Evolutionary conservation across 37 sponge, comb jelly and placozoan genomes (phyloP).

Genomic region (Oopsacas minuta): DNA sequence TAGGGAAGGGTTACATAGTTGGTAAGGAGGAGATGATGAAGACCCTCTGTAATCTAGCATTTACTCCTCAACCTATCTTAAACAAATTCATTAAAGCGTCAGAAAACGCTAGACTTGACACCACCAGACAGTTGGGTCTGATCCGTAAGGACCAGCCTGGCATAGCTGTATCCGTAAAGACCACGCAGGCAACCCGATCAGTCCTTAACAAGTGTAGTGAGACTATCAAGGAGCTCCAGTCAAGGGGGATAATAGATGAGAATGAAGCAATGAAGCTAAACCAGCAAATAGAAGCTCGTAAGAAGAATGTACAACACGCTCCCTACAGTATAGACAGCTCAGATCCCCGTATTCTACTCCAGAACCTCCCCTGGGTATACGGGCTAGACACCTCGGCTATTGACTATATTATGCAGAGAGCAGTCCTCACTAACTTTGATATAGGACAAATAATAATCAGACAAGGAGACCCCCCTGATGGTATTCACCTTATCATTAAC

Average conservation of each 20-base stretch:
- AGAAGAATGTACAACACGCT: slow-evolving; percentile 52
- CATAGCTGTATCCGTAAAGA: slow-evolving; percentile 67
- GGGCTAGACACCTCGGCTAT: slow-evolving; percentile 33
- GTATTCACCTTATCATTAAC: slow-evolving; percentile 56
- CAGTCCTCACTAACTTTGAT: slow-evolving; percentile 38
- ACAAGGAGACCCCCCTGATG: slow-evolving; percentile 27
- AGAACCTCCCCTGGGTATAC: slow-evolving; percentile 53
- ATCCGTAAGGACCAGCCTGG: slow-evolving; percentile 56
- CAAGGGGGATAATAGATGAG: slow-evolving; percentile 59
- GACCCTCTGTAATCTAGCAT: slow-evolving; percentile 47
- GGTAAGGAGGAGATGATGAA: slow-evolving; percentile 72
- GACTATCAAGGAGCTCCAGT: slow-evolving; percentile 33
- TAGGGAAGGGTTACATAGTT: slow-evolving; percentile 70
- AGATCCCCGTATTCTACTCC: slow-evolving; percentile 38
- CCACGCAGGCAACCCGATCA: slow-evolving; percentile 61
- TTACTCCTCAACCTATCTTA: slow-evolving; percentile 37
- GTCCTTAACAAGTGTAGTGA: slow-evolving; percentile 63
- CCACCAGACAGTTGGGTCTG: slow-evolving; percentile 49
- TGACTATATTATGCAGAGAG: slow-evolving; percentile 19
- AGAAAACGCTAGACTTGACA: slow-evolving; percentile 34
- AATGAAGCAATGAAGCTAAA: slow-evolving; percentile 43
- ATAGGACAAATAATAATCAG: slow-evolving; percentile 36
- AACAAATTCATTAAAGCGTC: slow-evolving; percentile 21
- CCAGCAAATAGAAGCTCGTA: slow-evolving; percentile 55
- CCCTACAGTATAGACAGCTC: slow-evolving; percentile 38